Evolutionary conservation across 2,113 vertebrate genomes (phyloP), one percentile per base, ranked within the genome.

Genomic region (Anolis carolinensis): DNA sequence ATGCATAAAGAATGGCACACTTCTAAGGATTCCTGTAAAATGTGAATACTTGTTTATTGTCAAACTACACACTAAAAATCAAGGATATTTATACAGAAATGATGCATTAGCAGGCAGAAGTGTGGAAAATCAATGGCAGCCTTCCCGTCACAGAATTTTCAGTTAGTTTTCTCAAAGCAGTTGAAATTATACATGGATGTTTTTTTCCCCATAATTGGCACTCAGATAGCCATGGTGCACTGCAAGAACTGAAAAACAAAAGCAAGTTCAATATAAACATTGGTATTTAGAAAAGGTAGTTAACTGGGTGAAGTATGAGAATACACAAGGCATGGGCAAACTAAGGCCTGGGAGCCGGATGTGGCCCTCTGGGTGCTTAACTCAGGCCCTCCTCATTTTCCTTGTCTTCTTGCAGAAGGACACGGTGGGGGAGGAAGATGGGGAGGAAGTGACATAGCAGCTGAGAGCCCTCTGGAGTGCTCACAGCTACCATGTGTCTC

Each of bases 151-250:
- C 89, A 88, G 88, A 62, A 87, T 78, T 72, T 91, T 85, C 88
- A 88, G 65, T 89, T 88, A 82, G 83, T 89, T 89, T 94, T 89
- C 89, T 92, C 86, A 18, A 85, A 81, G 80, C 18, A 87, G 75
- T 86, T 91, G 83, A 90, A 90, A 88, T 93, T 92, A 88, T 88
- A 93, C 79, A 70, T n/a, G 84, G 68, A 79, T 48, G 71, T 74
- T 90, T 90, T 91, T 71, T 82, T 10, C 10, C 81, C 77, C 88
- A 48, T 48, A 87, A 39, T 2, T 78, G 55, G 75, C 34, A 32
- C 85, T 97, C 92, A 97, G 87, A 98, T 90, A 72, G 96, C 67
- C 97, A 98, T 96, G 0, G 96, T 97, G 90, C 96, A 95, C 94
- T 96, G 94, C 94, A 97, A 96, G 89, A 98, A 90, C 67, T 77